These are phyloP conservation scores for Crocodylus rhombifer DNA, from an alignment of 2,797 vertebrate genomes.

Conservation along the genomic window DNA sequence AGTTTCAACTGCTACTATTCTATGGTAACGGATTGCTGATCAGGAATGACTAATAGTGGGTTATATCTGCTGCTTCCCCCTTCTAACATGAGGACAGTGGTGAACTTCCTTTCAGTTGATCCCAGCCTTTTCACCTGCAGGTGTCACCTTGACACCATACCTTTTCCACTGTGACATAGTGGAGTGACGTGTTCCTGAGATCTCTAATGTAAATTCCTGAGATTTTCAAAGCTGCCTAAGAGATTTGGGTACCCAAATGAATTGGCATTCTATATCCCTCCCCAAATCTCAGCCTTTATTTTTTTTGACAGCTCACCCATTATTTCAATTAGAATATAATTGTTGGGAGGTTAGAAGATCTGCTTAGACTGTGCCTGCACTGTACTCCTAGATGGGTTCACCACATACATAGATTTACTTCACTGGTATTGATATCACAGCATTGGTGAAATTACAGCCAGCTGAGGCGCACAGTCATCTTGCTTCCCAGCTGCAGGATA, in stretches of 20 bases:
- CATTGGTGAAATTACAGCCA: too few relatives aligned
- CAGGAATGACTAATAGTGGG: background rate
- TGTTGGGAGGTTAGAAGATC: background rate
- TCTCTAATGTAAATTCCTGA: background rate
- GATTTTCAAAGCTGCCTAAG: background rate
- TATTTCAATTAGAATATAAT: background rate
- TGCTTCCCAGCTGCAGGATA: too few relatives aligned
- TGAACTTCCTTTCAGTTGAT: background rate
- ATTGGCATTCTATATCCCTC: background rate
- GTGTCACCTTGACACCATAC: background rate
- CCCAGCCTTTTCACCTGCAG: background rate
- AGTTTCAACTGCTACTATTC: background rate
- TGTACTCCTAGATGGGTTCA: too few relatives aligned
- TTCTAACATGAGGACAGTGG: background rate
- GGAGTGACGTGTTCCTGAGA: background rate
- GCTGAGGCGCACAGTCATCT: too few relatives aligned
- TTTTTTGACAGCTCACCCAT: background rate
- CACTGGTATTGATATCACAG: too few relatives aligned
- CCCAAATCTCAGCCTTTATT: background rate
- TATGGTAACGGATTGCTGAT: background rate
- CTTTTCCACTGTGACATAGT: background rate
- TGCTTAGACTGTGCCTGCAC: too few relatives aligned
- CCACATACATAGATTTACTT: too few relatives aligned
- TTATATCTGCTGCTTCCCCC: background rate
- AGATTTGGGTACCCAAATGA: background rate